Evolutionary conservation across 1,140 invertebrate genomes (phyloP), one percentile per base, ranked within the genome.

Genomic region (Penaeus vannamei): DNA sequence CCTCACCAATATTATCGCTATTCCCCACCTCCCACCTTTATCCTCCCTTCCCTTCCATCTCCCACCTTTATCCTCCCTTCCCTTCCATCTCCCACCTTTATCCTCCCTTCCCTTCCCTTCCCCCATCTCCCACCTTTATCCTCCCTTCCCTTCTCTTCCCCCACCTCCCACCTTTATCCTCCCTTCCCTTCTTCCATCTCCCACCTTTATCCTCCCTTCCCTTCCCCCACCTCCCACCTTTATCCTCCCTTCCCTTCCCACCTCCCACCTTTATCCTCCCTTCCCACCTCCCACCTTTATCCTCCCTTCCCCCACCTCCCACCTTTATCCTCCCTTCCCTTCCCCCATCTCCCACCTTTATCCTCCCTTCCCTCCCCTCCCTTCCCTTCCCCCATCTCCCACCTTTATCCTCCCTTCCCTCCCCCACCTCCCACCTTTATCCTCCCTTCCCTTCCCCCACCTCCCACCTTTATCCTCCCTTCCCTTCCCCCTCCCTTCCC

Each of bases 391-490:
- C 26, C 17, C 81, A 26, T n/a, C 26, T 59, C 29, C 60, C 23
- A 5, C 36, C 81, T 62, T 59, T 62, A 53, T 84, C 81, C 29
- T 26, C 32, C 29, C 42, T 60, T 64, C 61, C 20, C 82, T 84
- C 29, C n/a, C 82, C 14, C 82, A 29, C 26, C 19, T 60, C 10
- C 42, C 10, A 23, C 20, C 59, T 60, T 53, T 59, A 7, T 26
- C 32, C n/a, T 3, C 14, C 22, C 22, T 26, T 84, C 20, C 62
- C 26, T 29, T 59, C 29, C 60, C 26, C 81, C 29, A 23, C 23
- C 32, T 79, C 81, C 26, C 81, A n/a, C 81, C 62, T 59, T 62
- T 26, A 32, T 17, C 42, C 82, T 64, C 61, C 20, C 82, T 84
- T 22, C n/a, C 82, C 14, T 60, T 64, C 26, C 46, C 60, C 14